Conservation (phyloP, 2,888 invertebrate genomes). For the Ectemnius continuus region DNA sequence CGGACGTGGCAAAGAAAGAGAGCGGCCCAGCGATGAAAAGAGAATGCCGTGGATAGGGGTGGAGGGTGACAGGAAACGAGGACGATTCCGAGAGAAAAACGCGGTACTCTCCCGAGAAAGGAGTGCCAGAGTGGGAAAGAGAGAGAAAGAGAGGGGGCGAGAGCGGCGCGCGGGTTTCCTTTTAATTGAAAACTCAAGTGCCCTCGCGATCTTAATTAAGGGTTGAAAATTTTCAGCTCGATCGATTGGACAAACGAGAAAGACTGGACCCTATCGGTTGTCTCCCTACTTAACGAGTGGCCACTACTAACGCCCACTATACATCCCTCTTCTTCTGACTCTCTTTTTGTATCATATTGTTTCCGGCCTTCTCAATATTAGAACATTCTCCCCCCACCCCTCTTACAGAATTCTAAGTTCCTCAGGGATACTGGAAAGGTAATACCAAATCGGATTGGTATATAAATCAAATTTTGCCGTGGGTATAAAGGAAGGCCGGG, state of each 20-base stretch:
- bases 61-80: background rate
- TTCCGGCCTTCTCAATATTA: background rate
- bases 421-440: too few species aligned
- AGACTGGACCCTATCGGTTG: slow-evolving; percentile 60
- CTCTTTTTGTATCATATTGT: slow-evolving; percentile 4
- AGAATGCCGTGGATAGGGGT: background rate
- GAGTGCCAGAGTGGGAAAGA: slow-evolving; percentile 26
- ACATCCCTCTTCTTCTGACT: slow-evolving; percentile 55
- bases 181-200: slow-evolving; percentile 74
- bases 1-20: slow-evolving; percentile 14
- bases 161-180: slow-evolving; percentile 45
- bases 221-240: slow-evolving; percentile 71
- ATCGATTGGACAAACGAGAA: slow-evolving; percentile 71
- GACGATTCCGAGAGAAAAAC: slow-evolving; percentile 18
- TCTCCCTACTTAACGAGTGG: slow-evolving; percentile 54
- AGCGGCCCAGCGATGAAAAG: background rate
- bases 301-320: slow-evolving; percentile 57
- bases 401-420: background rate
- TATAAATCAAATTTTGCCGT: too few species aligned
- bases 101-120: slow-evolving; percentile 14
- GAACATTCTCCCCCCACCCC: background rate
- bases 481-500: too few species aligned
- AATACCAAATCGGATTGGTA: too few species aligned
- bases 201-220: slow-evolving; percentile 74
- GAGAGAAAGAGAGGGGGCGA: slow-evolving; percentile 18